These are phyloP conservation scores for Eupithecia vulgata DNA, from an alignment of 2,888 invertebrate genomes.

Conservation along the genomic window DNA sequence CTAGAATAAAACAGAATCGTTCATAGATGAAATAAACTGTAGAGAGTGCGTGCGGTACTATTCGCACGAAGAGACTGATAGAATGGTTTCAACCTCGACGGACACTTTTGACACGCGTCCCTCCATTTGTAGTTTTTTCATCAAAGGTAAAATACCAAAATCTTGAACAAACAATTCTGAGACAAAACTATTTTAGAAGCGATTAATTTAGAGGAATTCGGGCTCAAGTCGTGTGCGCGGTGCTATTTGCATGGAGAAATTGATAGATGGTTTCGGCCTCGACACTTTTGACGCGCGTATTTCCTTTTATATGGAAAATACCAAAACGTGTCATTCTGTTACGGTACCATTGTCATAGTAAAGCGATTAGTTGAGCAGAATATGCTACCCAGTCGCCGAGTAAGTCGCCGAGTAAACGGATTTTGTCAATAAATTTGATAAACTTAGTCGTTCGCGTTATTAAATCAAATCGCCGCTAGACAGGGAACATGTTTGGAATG, in stretches of 20 bases:
- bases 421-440: constrained; percentile 18
- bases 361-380: neutral
- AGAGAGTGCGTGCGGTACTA: too few relatives aligned
- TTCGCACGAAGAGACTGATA: too few relatives aligned
- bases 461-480: constrained; percentile 4
- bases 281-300: neutral
- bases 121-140: too few relatives aligned
- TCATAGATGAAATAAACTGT: too few relatives aligned
- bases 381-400: neutral
- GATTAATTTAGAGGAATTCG: too few relatives aligned
- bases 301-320: neutral
- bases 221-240: too few relatives aligned
- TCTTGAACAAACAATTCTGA: too few relatives aligned
- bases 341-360: neutral
- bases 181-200: too few relatives aligned
- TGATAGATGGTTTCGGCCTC: neutral
- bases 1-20: too few relatives aligned
- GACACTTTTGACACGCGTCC: too few relatives aligned
- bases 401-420: constrained; percentile 14
- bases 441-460: constrained; percentile 16
- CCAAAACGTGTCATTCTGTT: neutral
- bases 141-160: too few relatives aligned
- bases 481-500: neutral
- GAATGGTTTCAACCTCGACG: too few relatives aligned
- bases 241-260: neutral